Conservation (phyloP, 2,113 vertebrate species). For the Notothenia rossii region DNA sequence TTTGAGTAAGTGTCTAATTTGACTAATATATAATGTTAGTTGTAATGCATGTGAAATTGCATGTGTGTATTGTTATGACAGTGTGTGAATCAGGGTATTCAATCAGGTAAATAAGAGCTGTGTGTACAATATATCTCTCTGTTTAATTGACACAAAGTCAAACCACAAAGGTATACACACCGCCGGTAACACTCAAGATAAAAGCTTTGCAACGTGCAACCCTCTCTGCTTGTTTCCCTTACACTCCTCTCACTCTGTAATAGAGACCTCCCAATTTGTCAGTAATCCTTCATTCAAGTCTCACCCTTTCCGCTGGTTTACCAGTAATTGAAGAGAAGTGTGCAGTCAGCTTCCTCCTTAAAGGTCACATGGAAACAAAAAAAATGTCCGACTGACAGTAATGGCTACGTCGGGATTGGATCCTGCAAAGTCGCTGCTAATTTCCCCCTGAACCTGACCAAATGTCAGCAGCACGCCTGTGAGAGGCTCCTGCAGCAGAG, state of each 20-base stretch:
- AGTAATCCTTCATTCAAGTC: slow-evolving; percentile 63
- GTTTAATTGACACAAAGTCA: not conserved
- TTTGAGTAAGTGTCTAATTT: not conserved
- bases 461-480: slow-evolving; percentile 69
- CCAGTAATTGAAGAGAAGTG: slow-evolving; percentile 63
- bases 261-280: slow-evolving; percentile 37
- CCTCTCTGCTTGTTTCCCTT: slow-evolving; percentile 19
- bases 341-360: slow-evolving; percentile 74
- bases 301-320: slow-evolving; percentile 68
- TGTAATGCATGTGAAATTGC: not conserved
- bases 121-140: not conserved
- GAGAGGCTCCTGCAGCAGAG: slow-evolving; percentile 32
- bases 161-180: not conserved
- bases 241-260: slow-evolving; percentile 11
- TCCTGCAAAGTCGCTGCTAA: slow-evolving; percentile 47
- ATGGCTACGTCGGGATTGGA: slow-evolving; percentile 63
- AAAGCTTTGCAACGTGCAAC: slow-evolving; percentile 7
- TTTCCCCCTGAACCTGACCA: slow-evolving; percentile 73
- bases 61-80: not conserved
- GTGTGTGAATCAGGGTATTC: not conserved
- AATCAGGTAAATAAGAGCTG: not conserved
- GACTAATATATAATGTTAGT: not conserved
- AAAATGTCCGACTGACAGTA: slow-evolving; percentile 64
- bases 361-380: slow-evolving; percentile 69
- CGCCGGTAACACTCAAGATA: not conserved